phyloP scores from a whole-genome alignment of 2,797 vertebrate genomes.

The Anabacerthia variegaticeps region DNA sequence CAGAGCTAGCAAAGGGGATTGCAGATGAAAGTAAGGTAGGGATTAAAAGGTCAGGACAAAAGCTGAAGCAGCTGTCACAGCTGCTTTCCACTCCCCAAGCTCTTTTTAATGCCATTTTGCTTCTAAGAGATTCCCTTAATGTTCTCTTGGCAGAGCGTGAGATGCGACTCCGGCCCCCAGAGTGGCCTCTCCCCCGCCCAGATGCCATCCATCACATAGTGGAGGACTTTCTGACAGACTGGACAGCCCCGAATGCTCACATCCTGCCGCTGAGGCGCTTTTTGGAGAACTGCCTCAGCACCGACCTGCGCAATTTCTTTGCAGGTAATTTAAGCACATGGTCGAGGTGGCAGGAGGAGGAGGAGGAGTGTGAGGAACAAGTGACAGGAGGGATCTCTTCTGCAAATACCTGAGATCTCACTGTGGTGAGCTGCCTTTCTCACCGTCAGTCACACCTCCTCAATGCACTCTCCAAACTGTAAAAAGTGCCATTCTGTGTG shows the following conservation, averaged over 20 bases:
- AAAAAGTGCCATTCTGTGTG: background rate
- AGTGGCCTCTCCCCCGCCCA: constrained; percentile 90
- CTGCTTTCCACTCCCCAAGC: background rate
- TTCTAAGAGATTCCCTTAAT: background rate
- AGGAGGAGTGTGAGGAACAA: background rate
- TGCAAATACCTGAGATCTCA: background rate
- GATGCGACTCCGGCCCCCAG: constrained; percentile 82
- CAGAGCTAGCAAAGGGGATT: background rate
- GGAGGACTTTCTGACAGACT: constrained; percentile 96
- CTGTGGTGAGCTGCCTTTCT: background rate
- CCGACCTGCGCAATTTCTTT: constrained; percentile 90
- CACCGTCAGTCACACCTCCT: background rate
- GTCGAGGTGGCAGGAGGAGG: background rate
- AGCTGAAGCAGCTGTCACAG: background rate
- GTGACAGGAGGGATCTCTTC: background rate
- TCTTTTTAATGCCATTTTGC: constrained; percentile 1
- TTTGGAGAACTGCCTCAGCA: constrained; percentile 90
- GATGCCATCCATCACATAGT: constrained; percentile 90
- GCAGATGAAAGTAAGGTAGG: background rate
- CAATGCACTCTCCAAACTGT: background rate
- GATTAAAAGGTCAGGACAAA: constrained; percentile 40
- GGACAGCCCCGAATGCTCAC: constrained; percentile 89
- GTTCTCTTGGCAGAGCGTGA: constrained; percentile 80
- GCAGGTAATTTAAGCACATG: constrained; percentile 80
- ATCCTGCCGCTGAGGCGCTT: constrained; percentile 91